phyloP scores from a whole-genome alignment of 2,888 invertebrate species.

The Pseudoips prasinana region DNA sequence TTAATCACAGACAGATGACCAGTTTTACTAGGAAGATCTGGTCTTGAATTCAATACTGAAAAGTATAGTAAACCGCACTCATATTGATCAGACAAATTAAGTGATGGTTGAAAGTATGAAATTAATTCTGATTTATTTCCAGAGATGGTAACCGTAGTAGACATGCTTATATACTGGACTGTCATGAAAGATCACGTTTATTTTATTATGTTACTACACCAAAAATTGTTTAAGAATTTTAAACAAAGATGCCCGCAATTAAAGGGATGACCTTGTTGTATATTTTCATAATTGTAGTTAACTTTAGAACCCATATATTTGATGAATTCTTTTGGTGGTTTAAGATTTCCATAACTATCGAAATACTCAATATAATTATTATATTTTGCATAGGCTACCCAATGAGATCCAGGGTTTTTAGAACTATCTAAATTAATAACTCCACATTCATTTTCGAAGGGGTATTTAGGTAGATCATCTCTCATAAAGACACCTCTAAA shows the following conservation, averaged over 20 bases:
- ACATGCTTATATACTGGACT: too few relatives aligned
- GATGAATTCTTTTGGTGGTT: too few relatives aligned
- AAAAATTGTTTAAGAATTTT: constrained; percentile 12
- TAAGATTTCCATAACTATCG: too few relatives aligned
- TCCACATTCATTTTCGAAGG: not conserved
- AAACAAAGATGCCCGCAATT: too few relatives aligned
- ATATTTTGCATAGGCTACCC: too few relatives aligned
- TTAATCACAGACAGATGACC: constrained; percentile 3
- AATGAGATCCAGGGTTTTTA: too few relatives aligned
- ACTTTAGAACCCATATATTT: not conserved
- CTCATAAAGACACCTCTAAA: too few relatives aligned
- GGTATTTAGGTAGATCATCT: not conserved
- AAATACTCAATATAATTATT: too few relatives aligned
- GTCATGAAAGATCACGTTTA: too few relatives aligned
- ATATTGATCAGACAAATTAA: constrained; percentile 1
- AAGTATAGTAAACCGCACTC: too few relatives aligned
- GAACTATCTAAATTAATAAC: too few relatives aligned
- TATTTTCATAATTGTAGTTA: not conserved
- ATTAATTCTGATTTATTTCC: constrained; percentile 10
- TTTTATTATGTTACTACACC: constrained; percentile 5
- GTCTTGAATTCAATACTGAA: constrained; percentile 3
- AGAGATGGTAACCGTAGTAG: too few relatives aligned
- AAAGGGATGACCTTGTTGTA: not conserved
- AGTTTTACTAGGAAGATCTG: constrained; percentile 2
- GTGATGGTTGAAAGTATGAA: constrained; percentile 14